Conservation (phyloP, 1,140 invertebrate species). For the Andricus grossulariae region DNA sequence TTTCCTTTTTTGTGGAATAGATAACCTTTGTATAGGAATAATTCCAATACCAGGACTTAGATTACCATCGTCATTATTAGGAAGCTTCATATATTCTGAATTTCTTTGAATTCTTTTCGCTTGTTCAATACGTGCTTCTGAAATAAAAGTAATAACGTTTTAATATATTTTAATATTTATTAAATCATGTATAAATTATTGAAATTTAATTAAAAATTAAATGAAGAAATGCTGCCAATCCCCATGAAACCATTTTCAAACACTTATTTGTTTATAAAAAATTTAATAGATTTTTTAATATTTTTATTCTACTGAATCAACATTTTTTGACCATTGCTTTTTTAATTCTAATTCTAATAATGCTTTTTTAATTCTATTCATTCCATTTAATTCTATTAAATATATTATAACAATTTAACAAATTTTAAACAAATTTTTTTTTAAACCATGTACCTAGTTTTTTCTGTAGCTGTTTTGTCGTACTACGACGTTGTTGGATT, state of each 20-base stretch:
- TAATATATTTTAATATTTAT: constrained; percentile 33
- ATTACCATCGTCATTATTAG: constrained; percentile 65
- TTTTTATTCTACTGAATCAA: no score
- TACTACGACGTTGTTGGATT: constrained; percentile 58
- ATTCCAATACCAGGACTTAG: constrained; percentile 63
- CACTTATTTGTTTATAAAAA: no score
- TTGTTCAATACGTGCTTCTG: constrained; percentile 78
- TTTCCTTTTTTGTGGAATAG: constrained; percentile 77
- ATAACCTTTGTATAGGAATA: constrained; percentile 79
- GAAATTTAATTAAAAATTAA: no score
- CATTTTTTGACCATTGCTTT: no score
- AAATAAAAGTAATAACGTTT: constrained; percentile 41
- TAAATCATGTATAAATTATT: no score
- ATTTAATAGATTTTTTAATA: not conserved
- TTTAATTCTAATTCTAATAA: no score
- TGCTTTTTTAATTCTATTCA: no score
- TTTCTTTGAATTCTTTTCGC: constrained; percentile 77
- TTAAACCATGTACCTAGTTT: constrained; percentile 72
- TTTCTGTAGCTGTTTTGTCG: constrained; percentile 74
- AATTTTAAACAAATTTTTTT: constrained; percentile 48
- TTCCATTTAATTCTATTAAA: no score
- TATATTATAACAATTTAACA: no score
- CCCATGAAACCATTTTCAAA: no score
- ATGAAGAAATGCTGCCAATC: no score
- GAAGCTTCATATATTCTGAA: constrained; percentile 77